Conservation (phyloP, 2,888 invertebrate species). For the Allacma fusca region DNA sequence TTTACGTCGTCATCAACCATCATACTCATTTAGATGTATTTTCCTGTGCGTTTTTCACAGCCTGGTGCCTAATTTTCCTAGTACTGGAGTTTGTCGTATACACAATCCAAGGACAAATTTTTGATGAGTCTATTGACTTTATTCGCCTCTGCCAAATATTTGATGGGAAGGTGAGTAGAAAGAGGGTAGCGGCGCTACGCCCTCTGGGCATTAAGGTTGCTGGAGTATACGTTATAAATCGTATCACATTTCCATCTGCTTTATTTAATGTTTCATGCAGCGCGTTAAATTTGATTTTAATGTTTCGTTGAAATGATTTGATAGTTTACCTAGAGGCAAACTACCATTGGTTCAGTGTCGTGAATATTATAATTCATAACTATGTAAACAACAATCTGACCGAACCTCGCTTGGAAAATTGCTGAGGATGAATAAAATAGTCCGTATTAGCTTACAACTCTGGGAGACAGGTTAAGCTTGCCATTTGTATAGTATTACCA, state of each 20-base stretch:
- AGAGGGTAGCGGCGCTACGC: background rate
- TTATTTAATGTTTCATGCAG: background rate
- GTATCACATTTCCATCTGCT: background rate
- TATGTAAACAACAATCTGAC: too few relatives aligned
- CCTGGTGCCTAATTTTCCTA: background rate
- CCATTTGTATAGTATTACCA: too few relatives aligned
- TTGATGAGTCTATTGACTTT: background rate
- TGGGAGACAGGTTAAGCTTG: too few relatives aligned
- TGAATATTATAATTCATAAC: too few relatives aligned
- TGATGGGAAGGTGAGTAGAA: background rate
- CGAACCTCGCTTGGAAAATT: too few relatives aligned
- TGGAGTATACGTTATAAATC: background rate
- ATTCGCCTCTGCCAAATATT: background rate
- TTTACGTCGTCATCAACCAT: background rate
- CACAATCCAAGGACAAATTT: background rate
- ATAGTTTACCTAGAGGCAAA: too few relatives aligned
- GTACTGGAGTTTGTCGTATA: background rate
- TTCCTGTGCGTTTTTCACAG: background rate
- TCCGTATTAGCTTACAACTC: too few relatives aligned
- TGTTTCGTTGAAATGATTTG: background rate
- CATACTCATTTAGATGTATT: background rate
- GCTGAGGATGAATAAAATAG: too few relatives aligned
- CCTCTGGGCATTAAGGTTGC: background rate
- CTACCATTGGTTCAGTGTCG: too few relatives aligned
- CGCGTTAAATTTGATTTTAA: background rate